Conservation (phyloP, 2,797 vertebrate species). For the Stomatorhinus walkeri region DNA sequence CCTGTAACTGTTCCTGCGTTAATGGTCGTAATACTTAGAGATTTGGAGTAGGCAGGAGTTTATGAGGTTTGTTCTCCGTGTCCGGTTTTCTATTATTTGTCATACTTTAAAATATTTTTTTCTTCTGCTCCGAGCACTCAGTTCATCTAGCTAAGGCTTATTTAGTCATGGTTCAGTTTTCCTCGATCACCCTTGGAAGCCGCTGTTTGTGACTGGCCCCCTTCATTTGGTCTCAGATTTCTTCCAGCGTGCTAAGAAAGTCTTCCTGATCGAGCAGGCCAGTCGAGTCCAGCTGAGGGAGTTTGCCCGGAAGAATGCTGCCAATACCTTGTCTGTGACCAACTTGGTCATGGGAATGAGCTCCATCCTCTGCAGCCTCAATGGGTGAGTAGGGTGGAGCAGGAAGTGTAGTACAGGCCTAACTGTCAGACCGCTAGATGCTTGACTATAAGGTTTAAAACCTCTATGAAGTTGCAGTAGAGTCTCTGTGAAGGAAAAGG, state of each 20-base stretch:
- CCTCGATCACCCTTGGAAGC: background rate
- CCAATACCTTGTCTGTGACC: constrained; percentile 74
- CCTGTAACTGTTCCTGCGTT: background rate
- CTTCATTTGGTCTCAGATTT: constrained; percentile 60
- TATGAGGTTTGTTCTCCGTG: background rate
- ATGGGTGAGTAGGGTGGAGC: constrained; percentile 61
- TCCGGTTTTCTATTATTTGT: background rate
- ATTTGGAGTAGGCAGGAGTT: background rate
- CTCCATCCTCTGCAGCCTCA: constrained; percentile 82
- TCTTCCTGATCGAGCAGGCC: constrained; percentile 55
- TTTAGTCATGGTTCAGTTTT: background rate
- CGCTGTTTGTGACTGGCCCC: constrained; percentile 38
- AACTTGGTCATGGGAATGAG: constrained; percentile 83
- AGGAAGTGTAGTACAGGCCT: background rate
- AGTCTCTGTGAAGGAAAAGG: background rate
- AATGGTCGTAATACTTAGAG: background rate
- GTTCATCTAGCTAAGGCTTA: background rate
- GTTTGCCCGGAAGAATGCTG: constrained; percentile 75
- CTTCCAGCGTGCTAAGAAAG: constrained; percentile 64
- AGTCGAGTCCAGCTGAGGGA: constrained; percentile 58
- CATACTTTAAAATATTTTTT: background rate
- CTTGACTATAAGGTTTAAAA: background rate
- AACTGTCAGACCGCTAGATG: background rate
- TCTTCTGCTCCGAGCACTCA: background rate
- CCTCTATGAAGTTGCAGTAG: background rate